Evolutionary conservation across 2,797 vertebrate species (phyloP).

Genomic region (Lithobates pipiens): DNA sequence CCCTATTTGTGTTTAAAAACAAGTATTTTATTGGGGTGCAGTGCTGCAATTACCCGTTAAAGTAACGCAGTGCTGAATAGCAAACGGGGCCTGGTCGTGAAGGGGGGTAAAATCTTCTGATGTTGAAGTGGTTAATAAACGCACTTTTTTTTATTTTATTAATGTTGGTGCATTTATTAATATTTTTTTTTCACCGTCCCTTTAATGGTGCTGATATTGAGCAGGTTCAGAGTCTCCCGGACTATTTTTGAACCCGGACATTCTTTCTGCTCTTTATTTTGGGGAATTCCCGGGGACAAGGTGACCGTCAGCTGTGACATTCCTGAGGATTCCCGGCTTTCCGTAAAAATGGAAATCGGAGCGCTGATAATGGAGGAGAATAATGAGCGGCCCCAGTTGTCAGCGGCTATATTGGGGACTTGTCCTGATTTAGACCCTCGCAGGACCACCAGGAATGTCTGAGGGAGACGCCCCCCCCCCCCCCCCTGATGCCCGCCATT

Average conservation of each 20-base stretch:
- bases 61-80: too few relatives aligned
- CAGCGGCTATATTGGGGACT: neutral
- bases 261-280: neutral
- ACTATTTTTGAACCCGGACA: too few relatives aligned
- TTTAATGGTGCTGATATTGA: neutral
- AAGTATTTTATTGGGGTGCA: too few relatives aligned
- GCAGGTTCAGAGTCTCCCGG: too few relatives aligned
- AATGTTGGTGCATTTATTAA: too few relatives aligned
- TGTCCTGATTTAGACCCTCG: neutral
- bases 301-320: slow-evolving; percentile 48
- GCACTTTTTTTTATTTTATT: too few relatives aligned
- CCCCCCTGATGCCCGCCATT: neutral
- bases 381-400: slow-evolving; percentile 22
- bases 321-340: slow-evolving; percentile 2
- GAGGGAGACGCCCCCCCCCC: neutral
- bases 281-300: neutral
- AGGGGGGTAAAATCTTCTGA: too few relatives aligned
- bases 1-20: too few relatives aligned
- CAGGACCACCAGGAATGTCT: neutral
- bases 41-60: too few relatives aligned
- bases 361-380: neutral
- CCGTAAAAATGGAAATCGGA: slow-evolving; percentile 22
- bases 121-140: too few relatives aligned
- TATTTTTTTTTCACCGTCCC: neutral
- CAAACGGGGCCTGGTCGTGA: too few relatives aligned